phyloP scores from a whole-genome alignment of 2,113 vertebrate genomes.

The Tylochromis polylepis region DNA sequence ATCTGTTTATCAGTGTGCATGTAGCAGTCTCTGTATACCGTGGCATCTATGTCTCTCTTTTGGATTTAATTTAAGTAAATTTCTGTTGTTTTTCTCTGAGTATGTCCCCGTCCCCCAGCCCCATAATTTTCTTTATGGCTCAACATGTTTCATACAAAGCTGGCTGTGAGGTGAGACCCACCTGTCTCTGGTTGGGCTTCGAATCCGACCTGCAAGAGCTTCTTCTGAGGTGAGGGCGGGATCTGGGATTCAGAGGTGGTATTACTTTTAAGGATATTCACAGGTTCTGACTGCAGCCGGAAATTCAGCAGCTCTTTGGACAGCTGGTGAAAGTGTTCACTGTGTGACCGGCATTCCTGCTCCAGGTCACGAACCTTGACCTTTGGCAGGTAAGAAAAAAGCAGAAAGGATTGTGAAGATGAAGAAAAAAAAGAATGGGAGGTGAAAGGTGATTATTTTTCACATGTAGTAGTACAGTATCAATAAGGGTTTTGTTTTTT shows the following conservation, averaged over 20 bases:
- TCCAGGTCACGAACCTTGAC: conserved; percentile 88
- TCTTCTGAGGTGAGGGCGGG: conserved; percentile 53
- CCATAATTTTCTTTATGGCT: not conserved
- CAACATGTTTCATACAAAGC: not conserved
- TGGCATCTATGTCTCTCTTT: too few relatives aligned
- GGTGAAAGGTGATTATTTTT: not conserved
- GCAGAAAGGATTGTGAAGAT: not conserved
- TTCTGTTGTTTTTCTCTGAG: too few relatives aligned
- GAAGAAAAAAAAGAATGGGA: not conserved
- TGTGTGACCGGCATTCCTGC: conserved; percentile 86
- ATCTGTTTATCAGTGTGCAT: not conserved
- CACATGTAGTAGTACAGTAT: not conserved
- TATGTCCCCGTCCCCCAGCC: not conserved
- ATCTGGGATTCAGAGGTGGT: conserved; percentile 20
- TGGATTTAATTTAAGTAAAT: too few relatives aligned
- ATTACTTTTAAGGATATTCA: conserved; percentile 67
- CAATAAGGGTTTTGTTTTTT: not conserved
- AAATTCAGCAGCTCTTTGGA: conserved; percentile 83
- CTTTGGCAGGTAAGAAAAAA: conserved; percentile 58
- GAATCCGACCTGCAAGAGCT: conserved; percentile 69
- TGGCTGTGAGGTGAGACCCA: not conserved
- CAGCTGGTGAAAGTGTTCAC: conserved; percentile 85
- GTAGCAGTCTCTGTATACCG: not conserved
- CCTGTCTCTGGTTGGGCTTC: conserved; percentile 57
- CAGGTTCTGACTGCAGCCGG: conserved; percentile 75